phyloP scores from a whole-genome alignment of 2,797 vertebrate genomes.

The Okamejei kenojei region DNA sequence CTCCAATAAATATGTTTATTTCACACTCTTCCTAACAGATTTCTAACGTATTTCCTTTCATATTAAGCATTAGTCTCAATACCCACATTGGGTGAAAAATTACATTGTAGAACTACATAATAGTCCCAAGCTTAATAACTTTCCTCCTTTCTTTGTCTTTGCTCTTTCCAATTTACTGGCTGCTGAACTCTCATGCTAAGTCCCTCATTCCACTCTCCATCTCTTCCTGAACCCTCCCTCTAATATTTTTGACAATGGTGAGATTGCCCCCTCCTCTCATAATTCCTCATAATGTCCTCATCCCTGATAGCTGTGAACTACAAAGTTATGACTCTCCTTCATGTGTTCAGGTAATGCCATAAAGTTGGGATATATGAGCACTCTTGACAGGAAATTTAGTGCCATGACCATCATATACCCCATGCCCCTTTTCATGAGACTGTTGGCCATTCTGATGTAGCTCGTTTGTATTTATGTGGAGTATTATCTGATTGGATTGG shows the following conservation, averaged over 20 bases:
- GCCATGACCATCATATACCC: not conserved
- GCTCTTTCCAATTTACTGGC: not conserved
- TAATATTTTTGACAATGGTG: too few relatives aligned
- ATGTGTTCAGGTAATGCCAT: not conserved
- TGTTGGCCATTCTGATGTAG: too few relatives aligned
- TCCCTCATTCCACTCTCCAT: not conserved
- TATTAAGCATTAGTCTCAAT: not conserved
- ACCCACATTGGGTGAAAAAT: not conserved
- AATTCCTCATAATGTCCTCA: not conserved
- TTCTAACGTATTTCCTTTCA: not conserved
- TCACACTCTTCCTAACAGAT: not conserved
- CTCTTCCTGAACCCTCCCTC: not conserved
- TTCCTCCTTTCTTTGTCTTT: not conserved
- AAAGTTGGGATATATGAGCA: not conserved
- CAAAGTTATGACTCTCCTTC: not conserved
- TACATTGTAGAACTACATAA: not conserved
- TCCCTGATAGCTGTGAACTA: not conserved
- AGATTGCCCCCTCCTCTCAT: too few relatives aligned
- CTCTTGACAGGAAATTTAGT: not conserved
- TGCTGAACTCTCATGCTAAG: not conserved
- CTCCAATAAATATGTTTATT: not conserved
- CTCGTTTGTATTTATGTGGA: not conserved
- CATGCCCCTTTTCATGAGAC: too few relatives aligned
- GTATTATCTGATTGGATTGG: too few relatives aligned
- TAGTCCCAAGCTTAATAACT: not conserved